Base-by-base conservation (phyloP, 2,797 vertebrate species). In the Sebastes flavidus region DNA sequence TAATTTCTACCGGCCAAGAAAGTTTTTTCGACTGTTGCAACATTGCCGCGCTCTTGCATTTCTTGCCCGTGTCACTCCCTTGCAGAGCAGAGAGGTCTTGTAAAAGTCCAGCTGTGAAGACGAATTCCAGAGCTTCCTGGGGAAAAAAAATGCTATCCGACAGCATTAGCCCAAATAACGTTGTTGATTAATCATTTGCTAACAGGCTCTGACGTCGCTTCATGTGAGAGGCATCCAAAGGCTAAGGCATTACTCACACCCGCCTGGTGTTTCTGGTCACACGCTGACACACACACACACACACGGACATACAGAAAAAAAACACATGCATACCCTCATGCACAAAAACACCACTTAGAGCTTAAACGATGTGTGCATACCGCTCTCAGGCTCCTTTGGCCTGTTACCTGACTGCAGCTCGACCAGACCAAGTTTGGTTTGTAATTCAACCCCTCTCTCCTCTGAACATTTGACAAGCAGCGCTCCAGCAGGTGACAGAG, bases 151-250 rank as follows among this genome's bases (percentile, higher is more conserved):
- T 69, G 76, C 78, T 89, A 93, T 93, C 80, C 82, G 91, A 91
- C 89, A 70, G 86, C 91, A 89, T 92, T 89, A 92, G 87, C 75
- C 91, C 68, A 86, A 91, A 92, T 91, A 92, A 91, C 75, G 38
- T 9, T 65, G 78, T 73, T 93, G 94, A 95, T 94, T 93, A 92
- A 94, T 95, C 87, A 89, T 93, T 92, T 90, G 90, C 90, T 94
- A 95, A 95, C 89, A 78, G 88, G 80, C 88, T 92, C 91, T 92
- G 91, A 94, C 91, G 75, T 91, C 11, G 81, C 83, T 89, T 92
- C 82, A 81, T 90, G 71, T 78, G 75, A 91, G 88, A 91, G 82
- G 91, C 83, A 78, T 90, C 91, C 89, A 89, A 87, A 87, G 89
- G 81, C 80, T 75, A 72, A 83, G 27, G 75, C 82, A 91, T 93